Evolutionary conservation across 2,113 vertebrate species (phyloP), one percentile per base, ranked within the genome.

Genomic region (Pluvianellus socialis): DNA sequence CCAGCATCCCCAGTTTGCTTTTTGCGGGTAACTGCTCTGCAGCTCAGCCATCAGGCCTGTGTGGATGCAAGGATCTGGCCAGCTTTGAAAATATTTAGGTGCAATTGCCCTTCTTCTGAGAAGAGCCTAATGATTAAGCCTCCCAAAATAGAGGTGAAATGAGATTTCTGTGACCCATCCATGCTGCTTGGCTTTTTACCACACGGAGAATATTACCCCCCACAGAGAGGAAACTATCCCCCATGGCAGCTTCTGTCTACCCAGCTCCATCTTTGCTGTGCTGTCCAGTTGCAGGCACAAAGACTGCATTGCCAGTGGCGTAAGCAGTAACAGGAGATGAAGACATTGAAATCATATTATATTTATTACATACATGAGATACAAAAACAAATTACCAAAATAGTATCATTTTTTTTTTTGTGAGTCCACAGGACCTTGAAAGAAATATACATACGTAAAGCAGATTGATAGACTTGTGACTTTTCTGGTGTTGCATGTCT

Each of bases 331-430:
- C 28, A 68, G 62, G 33, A 74, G 55, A 84, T 20, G 76, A 86
- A 90, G 71, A 61, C 32, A 40, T 89, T 95, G 88, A 97, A 96
- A 96, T 97, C 90, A 88, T 97, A 93, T 95, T 97, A 85, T 96
- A 95, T 98, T 98, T 98, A 98, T 98, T 98, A 98, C 97, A 96
- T 97, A 98, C 72, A 97, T 67, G 93, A 97, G 96, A 98, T 98
- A 98, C 86, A 98, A 98, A 98, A 98, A 93, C 92, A 96, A 98
- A 96, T 98, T 96, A 98, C 95, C 95, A 98, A 97, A 98, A 97
- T 95, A 97, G 84, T 91, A 96, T 97, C 58, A 47, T 71, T 95
- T 97, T 52, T 84, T 84, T 63, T 79, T 89, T 92, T 96, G 93
- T 91, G 96, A 98, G 97, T 98, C 98, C 98, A 98, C 97, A 98